Conservation (phyloP, 2,797 vertebrate species). For the Geotrypetes seraphini region DNA sequence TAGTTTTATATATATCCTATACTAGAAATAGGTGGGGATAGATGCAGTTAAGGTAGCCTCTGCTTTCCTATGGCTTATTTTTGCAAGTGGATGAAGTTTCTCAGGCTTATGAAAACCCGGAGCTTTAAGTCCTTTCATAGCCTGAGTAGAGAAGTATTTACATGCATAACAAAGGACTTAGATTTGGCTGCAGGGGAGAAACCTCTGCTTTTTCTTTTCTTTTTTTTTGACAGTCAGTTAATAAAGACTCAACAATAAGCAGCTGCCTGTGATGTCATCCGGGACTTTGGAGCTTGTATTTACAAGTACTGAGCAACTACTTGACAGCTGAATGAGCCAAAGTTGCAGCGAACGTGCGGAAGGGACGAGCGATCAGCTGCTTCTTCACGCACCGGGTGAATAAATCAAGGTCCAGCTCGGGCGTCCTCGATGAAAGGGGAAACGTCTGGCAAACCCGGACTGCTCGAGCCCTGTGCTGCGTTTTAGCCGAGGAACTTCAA, state of each 20-base stretch:
- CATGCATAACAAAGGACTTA: conserved; percentile 22
- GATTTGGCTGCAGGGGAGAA: conserved; percentile 46
- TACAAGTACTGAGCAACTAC: conserved; percentile 66
- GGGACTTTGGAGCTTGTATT: conserved; percentile 78
- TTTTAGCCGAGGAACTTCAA: conserved; percentile 42
- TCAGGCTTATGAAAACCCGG: too few relatives aligned
- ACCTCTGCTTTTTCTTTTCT: conserved; percentile 47
- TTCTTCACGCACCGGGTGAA: conserved; percentile 38
- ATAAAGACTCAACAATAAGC: conserved; percentile 83
- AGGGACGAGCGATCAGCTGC: too few relatives aligned
- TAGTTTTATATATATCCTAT: too few relatives aligned
- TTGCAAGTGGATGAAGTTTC: not conserved
- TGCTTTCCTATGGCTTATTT: not conserved
- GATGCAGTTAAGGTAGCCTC: not conserved
- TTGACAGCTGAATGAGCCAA: conserved; percentile 33
- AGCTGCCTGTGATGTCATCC: conserved; percentile 88
- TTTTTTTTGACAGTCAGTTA: conserved; percentile 70
- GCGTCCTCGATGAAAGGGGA: conserved; percentile 42
- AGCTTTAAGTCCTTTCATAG: conserved; percentile 9
- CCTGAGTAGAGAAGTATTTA: conserved; percentile 41
- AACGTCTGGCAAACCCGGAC: conserved; percentile 38
- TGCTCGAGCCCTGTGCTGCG: conserved; percentile 42
- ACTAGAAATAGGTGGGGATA: conserved; percentile 12
- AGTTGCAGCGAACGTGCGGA: conserved; percentile 45
- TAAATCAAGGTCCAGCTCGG: conserved; percentile 46